Percentiles rank a stretch among this genome's conserved stretches.
These are phyloP conservation scores for Anniella stebbinsi DNA, from an alignment of 2,797 vertebrate genomes.

Conservation along the genomic window DNA sequence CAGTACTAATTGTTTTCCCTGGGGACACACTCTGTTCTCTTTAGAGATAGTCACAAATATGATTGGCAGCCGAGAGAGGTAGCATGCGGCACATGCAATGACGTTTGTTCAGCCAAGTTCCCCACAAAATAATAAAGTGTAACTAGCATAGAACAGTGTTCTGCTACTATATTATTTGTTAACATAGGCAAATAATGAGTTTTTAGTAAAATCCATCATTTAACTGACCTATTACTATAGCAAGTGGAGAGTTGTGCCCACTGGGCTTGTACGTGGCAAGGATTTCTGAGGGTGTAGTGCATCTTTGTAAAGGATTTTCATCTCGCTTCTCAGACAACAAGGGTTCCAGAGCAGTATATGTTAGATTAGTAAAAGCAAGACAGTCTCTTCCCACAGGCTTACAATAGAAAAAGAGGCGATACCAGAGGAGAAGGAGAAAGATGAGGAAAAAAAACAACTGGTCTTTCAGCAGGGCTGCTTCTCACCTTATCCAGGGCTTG, in stretches of 20 bases:
- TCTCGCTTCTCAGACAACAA: too few species aligned
- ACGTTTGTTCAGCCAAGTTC: slow-evolving; percentile 16
- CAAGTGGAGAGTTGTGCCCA: too few species aligned
- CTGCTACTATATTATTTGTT: background rate
- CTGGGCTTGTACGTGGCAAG: background rate
- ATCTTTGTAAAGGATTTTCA: background rate
- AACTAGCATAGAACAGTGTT: background rate
- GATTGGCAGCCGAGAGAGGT: slow-evolving; percentile 43
- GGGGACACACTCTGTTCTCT: slow-evolving; percentile 18
- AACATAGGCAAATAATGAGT: background rate
- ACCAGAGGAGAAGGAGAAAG: too few species aligned
- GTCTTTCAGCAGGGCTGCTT: too few species aligned
- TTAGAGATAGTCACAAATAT: slow-evolving; percentile 42
- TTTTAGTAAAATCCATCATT: background rate
- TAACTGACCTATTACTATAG: background rate
- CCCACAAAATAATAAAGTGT: slow-evolving; percentile 30
- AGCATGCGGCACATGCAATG: slow-evolving; percentile 4
- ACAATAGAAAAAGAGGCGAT: too few species aligned
- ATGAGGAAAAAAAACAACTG: too few species aligned
- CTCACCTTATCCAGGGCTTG: too few species aligned
- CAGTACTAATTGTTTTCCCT: slow-evolving; percentile 9
- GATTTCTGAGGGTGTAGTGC: background rate
- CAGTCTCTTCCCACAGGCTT: too few species aligned
- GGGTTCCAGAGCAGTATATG: too few species aligned
- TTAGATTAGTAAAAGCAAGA: too few species aligned